These are phyloP conservation scores for Euclidia mi DNA, from an alignment of 2,888 invertebrate species.

Conservation along the genomic window DNA sequence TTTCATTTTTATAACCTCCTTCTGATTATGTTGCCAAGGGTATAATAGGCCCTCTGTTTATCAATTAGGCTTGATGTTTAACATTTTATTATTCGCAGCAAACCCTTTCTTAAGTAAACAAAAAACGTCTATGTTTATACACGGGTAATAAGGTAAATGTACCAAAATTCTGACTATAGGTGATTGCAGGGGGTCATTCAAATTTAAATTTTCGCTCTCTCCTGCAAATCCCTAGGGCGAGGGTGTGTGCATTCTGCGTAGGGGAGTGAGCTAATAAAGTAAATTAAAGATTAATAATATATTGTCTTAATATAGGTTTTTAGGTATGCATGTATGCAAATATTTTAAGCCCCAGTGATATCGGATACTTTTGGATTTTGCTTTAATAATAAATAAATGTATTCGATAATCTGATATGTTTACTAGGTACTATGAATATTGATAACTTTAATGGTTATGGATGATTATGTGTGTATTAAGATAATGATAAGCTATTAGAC, in stretches of 20 bases:
- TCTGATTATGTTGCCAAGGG: not conserved
- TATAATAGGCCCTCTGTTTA: constrained; percentile 36
- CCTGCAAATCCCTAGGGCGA: constrained; percentile 80
- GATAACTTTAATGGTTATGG: too few species aligned
- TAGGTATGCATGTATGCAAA: constrained; percentile 75
- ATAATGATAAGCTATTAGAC: too few species aligned
- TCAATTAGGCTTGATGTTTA: constrained; percentile 39
- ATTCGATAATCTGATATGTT: not conserved
- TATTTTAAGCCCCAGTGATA: constrained; percentile 12
- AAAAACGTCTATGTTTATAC: constrained; percentile 46
- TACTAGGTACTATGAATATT: too few species aligned
- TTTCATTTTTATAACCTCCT: not conserved
- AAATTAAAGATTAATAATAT: constrained; percentile 90
- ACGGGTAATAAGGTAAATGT: constrained; percentile 53
- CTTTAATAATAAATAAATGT: constrained; percentile 34
- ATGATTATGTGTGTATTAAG: too few species aligned
- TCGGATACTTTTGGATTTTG: constrained; percentile 19
- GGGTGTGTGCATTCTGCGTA: constrained; percentile 69
- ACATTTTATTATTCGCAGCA: constrained; percentile 63
- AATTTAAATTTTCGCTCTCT: constrained; percentile 88
- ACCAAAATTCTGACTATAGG: constrained; percentile 73
- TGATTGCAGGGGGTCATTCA: constrained; percentile 81
- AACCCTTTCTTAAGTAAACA: constrained; percentile 50
- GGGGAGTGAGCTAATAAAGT: constrained; percentile 88
- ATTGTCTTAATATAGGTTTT: constrained; percentile 86